A percentile compares a stretch with the other conserved stretches of the same genome.
Conservation (phyloP, 1,140 invertebrate species). For the Drosophila arizonae region DNA sequence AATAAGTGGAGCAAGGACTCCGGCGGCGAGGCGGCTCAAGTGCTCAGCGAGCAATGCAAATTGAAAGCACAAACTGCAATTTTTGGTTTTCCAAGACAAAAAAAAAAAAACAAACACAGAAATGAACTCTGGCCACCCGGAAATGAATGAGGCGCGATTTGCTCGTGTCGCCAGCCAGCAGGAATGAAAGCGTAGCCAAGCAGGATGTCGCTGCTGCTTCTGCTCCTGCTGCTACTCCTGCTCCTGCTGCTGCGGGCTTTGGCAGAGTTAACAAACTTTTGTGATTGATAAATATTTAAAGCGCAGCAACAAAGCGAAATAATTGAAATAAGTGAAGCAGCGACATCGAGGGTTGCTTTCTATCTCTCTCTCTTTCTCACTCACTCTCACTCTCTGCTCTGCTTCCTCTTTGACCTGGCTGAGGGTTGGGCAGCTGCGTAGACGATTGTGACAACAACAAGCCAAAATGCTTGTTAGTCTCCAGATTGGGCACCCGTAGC, state of each 20-base stretch:
- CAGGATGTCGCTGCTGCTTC: not conserved
- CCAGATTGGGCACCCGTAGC: constrained; percentile 14
- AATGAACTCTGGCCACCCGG: constrained; percentile 17
- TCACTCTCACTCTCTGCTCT: not conserved
- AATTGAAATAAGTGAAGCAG: constrained; percentile 76
- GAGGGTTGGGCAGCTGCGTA: constrained; percentile 27
- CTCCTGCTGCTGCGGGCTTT: constrained; percentile 3
- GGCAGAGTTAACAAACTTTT: constrained; percentile 62
- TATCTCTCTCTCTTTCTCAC: not conserved
- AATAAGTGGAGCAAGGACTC: not conserved
- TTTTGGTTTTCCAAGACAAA: constrained; percentile 30
- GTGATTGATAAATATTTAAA: constrained; percentile 81
- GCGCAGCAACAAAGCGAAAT: constrained; percentile 78
- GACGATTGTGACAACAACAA: constrained; percentile 66
- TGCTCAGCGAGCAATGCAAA: constrained; percentile 58
- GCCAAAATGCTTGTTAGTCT: constrained; percentile 60
- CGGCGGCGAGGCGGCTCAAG: constrained; percentile 40
- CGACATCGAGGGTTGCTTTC: constrained; percentile 47
- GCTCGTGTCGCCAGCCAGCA: not conserved
- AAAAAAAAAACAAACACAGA: constrained; percentile 1
- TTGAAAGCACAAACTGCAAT: constrained; percentile 69
- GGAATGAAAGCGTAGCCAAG: not conserved
- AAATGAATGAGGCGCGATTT: constrained; percentile 42
- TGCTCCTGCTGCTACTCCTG: too few species aligned
- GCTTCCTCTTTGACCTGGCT: not conserved